phyloP scores from a whole-genome alignment of 2,113 vertebrate genomes.

The Cebus imitator region DNA sequence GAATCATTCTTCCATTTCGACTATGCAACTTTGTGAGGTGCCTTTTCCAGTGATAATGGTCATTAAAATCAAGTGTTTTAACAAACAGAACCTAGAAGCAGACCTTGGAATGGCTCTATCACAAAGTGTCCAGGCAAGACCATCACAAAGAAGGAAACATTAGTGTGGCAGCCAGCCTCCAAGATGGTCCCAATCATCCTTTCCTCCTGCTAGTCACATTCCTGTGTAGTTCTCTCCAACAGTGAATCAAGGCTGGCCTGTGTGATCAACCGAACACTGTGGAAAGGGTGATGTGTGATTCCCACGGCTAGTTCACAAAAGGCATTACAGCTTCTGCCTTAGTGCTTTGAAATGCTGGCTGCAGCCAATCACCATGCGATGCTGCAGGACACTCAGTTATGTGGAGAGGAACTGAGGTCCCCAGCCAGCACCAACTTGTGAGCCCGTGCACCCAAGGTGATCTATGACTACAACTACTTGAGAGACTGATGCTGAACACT shows the following conservation, averaged over 20 bases:
- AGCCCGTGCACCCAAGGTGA: background rate
- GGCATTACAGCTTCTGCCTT: background rate
- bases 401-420: background rate
- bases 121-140: background rate
- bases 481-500: background rate
- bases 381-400: background rate
- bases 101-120: background rate
- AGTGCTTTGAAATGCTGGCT: background rate
- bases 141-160: background rate
- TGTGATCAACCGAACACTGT: background rate
- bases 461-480: no score
- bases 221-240: background rate
- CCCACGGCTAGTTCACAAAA: background rate
- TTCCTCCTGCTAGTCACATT: background rate
- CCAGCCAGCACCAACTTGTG: background rate
- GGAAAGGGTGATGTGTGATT: background rate
- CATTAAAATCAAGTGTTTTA: background rate
- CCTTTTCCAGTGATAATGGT: background rate
- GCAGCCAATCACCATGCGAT: background rate
- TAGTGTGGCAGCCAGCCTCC: background rate
- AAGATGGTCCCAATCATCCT: background rate
- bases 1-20: background rate
- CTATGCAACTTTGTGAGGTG: background rate
- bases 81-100: background rate
- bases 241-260: background rate